Evolutionary conservation across 1,140 invertebrate genomes (phyloP), one percentile per base, ranked within the genome.

Genomic region (Cardiocondyla obscurior): DNA sequence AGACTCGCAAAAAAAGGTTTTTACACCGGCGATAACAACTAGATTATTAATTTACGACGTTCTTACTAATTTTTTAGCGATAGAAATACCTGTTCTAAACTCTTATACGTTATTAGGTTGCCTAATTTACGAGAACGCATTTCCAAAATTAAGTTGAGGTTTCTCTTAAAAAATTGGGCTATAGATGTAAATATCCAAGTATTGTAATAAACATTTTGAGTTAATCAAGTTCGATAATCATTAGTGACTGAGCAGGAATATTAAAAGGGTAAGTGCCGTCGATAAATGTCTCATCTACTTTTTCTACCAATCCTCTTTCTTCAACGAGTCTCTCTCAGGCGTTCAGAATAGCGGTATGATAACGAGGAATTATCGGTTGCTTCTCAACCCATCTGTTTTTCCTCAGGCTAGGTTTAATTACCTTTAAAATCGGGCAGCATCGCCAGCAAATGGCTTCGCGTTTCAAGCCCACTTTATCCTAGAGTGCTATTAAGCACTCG

Each of bases 401-500:
- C 70, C 76, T n/a, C 57, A 33, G 51, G 86, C 39, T 64, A 81
- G 65, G 86, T 83, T 88, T 88, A 88, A 88, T 88, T 88, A 81
- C 76, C 86, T 89, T 83, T 85, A 89, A 90, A 89, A 90, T 89
- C 86, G 73, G 69, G 67, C 84, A 42, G 60, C 70, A 73, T 60
- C 62, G 62, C 51, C 53, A 60, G 53, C 49, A 65, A 86, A 89
- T 89, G 81, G 85, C 60, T 85, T 70, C 85, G 69, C 86, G 85
- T 82, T 67, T 81, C 72, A 70, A 88, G 83, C 51, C 84, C 83
- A 88, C 85, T 90, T 88, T 87, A 81, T 70, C 57, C 57, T 57
- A 53, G 76, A 84, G 81, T 88, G 64, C 81, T 81, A 88, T 88
- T 89, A 89, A 87, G 83, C 83, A 88, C 79, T 85, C 73, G 82